Percentiles rank a stretch among this genome's conserved stretches.
phyloP scores from a whole-genome alignment of 2,797 vertebrate genomes.

The Pangasius krempfi region DNA sequence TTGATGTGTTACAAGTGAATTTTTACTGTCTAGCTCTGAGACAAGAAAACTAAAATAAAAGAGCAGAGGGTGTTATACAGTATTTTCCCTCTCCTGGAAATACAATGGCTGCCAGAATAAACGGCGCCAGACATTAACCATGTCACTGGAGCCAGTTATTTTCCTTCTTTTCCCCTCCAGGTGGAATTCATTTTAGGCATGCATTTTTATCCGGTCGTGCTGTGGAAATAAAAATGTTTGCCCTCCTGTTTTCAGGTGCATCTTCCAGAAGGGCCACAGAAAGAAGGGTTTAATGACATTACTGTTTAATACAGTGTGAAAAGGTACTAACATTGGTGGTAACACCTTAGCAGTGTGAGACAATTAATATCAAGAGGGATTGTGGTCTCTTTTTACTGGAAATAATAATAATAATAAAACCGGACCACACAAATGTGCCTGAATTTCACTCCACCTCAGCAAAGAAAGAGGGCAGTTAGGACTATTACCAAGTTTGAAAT shows the following conservation, averaged over 20 bases:
- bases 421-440: not conserved
- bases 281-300: not conserved
- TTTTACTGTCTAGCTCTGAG: constrained; percentile 43
- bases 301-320: not conserved
- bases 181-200: constrained; percentile 53
- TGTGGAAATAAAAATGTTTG: constrained; percentile 10
- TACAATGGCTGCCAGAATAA: constrained; percentile 60
- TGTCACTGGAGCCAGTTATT: constrained; percentile 41
- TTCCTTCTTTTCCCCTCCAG: constrained; percentile 42
- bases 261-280: not conserved
- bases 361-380: not conserved
- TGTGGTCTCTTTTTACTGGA: not conserved
- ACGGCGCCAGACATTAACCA: constrained; percentile 58
- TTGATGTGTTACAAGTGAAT: constrained; percentile 20
- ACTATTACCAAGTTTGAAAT: not conserved
- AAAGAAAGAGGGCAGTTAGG: not conserved
- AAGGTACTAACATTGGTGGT: not conserved
- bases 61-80: constrained; percentile 43
- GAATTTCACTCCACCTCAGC: not conserved
- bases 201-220: constrained; percentile 38
- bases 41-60: constrained; percentile 45
- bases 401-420: not conserved
- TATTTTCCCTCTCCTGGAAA: constrained; percentile 58
- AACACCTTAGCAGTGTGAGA: not conserved
- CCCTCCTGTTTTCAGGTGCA: constrained; percentile 7